Percentiles rank a stretch among this genome's conserved stretches.
Conservation (phyloP, 2,113 vertebrate genomes). For the Hemiscyllium ocellatum region DNA sequence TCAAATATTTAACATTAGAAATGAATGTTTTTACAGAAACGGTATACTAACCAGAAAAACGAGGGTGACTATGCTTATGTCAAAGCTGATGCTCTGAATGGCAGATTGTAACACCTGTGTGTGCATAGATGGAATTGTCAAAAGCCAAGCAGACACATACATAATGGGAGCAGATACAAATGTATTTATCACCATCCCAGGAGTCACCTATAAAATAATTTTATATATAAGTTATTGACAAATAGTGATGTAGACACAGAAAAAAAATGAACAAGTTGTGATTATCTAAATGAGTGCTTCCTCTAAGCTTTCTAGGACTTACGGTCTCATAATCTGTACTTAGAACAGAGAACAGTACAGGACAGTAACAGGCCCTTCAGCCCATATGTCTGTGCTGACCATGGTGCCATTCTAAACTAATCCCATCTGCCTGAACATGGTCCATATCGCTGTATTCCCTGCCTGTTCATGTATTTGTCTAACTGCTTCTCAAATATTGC, state of each 20-base stretch:
- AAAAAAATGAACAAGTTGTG: not conserved
- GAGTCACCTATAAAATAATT: conserved; percentile 67
- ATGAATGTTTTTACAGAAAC: not conserved
- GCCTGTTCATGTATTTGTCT: too few species aligned
- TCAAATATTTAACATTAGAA: not conserved
- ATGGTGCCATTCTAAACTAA: too few species aligned
- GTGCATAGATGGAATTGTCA: conserved; percentile 83
- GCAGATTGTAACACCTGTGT: conserved; percentile 68
- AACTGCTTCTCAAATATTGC: too few species aligned
- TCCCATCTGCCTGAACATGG: too few species aligned
- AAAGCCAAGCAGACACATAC: conserved; percentile 89
- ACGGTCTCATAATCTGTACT: too few species aligned
- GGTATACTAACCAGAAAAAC: conserved; percentile 74
- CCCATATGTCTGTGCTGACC: too few species aligned
- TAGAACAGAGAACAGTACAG: too few species aligned
- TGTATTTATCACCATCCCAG: conserved; percentile 93
- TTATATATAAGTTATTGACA: not conserved
- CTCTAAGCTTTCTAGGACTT: too few species aligned
- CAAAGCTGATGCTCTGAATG: conserved; percentile 81
- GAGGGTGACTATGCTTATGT: conserved; percentile 85
- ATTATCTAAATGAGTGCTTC: not conserved
- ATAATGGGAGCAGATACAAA: conserved; percentile 95
- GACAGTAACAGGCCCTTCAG: too few species aligned
- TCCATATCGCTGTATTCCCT: too few species aligned
- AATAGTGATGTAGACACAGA: not conserved